A percentile compares a stretch with the other conserved stretches of the same genome.
Conservation (phyloP, 2,888 invertebrate species). For the Ennomos fuscantarius region DNA sequence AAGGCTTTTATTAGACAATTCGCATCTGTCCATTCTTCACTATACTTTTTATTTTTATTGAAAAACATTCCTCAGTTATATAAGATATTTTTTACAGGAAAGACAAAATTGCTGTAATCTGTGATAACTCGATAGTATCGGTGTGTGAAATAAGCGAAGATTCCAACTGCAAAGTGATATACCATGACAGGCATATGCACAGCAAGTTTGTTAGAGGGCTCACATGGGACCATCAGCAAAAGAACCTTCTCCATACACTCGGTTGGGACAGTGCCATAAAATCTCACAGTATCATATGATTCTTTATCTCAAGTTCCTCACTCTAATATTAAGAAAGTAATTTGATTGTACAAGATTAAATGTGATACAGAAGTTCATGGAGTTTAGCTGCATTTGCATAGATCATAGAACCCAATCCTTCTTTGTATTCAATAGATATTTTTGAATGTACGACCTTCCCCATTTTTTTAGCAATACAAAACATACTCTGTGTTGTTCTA, state of each 20-base stretch:
- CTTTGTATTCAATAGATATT: too few species aligned
- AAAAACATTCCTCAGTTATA: too few species aligned
- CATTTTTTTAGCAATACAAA: too few species aligned
- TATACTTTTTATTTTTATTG: too few species aligned
- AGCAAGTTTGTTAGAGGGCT: slow-evolving; percentile 81
- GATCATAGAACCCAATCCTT: too few species aligned
- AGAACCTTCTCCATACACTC: slow-evolving; percentile 74
- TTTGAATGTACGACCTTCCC: too few species aligned
- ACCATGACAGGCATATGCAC: slow-evolving; percentile 67
- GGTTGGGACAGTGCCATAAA: slow-evolving; percentile 85
- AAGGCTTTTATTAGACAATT: too few species aligned
- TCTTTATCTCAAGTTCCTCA: not conserved
- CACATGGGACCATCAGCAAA: slow-evolving; percentile 76
- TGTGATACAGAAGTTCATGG: not conserved
- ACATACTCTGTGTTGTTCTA: not conserved
- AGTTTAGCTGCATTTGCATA: not conserved
- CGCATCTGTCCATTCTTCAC: too few species aligned
- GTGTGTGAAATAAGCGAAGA: slow-evolving; percentile 61
- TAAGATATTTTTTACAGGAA: slow-evolving; percentile 52
- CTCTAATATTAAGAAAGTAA: not conserved
- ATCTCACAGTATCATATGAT: slow-evolving; percentile 59
- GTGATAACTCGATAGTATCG: slow-evolving; percentile 75
- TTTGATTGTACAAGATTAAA: not conserved
- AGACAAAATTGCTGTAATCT: slow-evolving; percentile 70
- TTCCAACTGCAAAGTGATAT: slow-evolving; percentile 51